Conservation (phyloP, 2,797 vertebrate genomes). For the Sebastes steindachneri region DNA sequence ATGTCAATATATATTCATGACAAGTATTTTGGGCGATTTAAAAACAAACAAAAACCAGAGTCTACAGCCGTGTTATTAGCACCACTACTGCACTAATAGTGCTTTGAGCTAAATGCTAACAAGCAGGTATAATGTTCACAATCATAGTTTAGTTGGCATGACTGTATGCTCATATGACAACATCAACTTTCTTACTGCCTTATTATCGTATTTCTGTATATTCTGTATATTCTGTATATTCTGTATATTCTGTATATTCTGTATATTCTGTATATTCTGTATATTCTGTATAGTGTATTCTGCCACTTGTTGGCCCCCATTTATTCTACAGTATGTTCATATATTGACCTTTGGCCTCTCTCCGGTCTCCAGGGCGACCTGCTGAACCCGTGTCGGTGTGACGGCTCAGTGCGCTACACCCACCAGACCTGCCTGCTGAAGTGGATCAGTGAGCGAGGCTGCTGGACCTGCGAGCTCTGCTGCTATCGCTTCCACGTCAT, state of each 20-base stretch:
- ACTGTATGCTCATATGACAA: too few species aligned
- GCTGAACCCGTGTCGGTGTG: constrained; percentile 93
- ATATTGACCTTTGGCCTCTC: neutral
- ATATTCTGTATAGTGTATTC: neutral
- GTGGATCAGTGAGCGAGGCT: constrained; percentile 96
- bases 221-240: too few species aligned
- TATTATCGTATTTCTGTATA: too few species aligned
- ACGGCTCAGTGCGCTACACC: constrained; percentile 93
- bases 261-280: too few species aligned
- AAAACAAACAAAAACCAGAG: too few species aligned
- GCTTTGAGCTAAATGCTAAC: neutral
- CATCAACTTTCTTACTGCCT: too few species aligned
- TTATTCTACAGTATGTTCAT: too few species aligned
- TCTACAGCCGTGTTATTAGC: too few species aligned
- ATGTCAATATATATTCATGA: too few species aligned
- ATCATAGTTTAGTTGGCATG: neutral
- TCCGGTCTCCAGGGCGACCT: constrained; percentile 85
- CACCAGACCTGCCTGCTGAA: constrained; percentile 96
- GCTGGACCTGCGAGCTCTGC: constrained; percentile 96
- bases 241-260: too few species aligned
- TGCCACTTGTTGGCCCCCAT: neutral
- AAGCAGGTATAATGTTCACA: neutral
- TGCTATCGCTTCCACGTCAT: constrained; percentile 95
- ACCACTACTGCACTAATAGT: too few species aligned
- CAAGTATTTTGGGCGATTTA: too few species aligned